Evolutionary conservation across 2,888 invertebrate genomes (phyloP).

Genomic region (Listrodromus nycthemerus): DNA sequence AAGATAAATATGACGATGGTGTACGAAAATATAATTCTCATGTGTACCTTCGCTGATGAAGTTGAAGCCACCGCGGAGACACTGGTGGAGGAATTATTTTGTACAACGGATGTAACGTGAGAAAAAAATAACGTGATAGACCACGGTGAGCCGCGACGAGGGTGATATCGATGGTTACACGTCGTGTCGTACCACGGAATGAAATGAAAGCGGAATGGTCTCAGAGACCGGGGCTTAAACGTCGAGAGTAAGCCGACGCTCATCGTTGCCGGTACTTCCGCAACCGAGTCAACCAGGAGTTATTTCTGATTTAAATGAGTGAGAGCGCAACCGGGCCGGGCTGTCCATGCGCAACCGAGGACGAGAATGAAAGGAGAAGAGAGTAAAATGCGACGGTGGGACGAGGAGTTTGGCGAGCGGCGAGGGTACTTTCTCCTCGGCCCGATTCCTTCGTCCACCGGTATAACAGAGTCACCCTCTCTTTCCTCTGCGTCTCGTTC

Average conservation of each 20-base stretch:
- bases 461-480: conserved; percentile 43
- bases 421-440: conserved; percentile 42
- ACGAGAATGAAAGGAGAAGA: conserved; percentile 13
- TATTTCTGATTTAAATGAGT: conserved; percentile 80
- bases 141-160: neutral
- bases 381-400: conserved; percentile 14
- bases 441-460: conserved; percentile 47
- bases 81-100: too few relatives aligned
- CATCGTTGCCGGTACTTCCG: conserved; percentile 40
- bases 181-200: conserved; percentile 13
- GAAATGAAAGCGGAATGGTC: conserved; percentile 8
- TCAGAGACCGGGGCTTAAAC: conserved; percentile 47
- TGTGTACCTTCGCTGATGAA: neutral
- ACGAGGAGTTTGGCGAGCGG: conserved; percentile 46
- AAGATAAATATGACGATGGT: neutral
- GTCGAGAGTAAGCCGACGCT: conserved; percentile 64
- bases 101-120: neutral
- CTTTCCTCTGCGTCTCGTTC: conserved; percentile 7
- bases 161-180: conserved; percentile 27
- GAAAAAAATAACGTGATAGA: neutral
- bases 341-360: conserved; percentile 47
- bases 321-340: conserved; percentile 56
- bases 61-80: neutral
- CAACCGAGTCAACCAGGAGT: conserved; percentile 70
- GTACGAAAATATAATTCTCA: neutral